Evolutionary conservation across 2,888 invertebrate genomes (phyloP).

Genomic region (Mantis religiosa): DNA sequence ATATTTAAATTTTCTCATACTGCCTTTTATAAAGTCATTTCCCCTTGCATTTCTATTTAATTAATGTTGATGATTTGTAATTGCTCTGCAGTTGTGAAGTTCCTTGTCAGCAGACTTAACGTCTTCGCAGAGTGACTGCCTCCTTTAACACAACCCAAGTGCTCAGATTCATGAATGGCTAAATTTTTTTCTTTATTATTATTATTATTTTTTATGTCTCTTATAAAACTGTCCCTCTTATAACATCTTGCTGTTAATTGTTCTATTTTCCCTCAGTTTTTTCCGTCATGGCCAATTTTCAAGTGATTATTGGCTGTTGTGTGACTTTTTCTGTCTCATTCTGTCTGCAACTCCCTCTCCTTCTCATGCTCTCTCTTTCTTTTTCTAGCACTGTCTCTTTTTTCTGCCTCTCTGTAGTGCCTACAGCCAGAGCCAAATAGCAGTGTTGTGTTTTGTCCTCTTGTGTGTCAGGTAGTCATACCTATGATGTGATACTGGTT

Average conservation of each 20-base stretch:
- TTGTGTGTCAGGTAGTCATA: not conserved
- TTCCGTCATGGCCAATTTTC: not conserved
- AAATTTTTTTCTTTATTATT: not conserved
- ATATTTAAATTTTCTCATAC: too few relatives aligned
- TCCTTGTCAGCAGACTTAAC: not conserved
- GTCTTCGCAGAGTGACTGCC: not conserved
- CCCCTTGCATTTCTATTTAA: too few relatives aligned
- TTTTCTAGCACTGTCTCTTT: not conserved
- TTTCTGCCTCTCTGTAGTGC: constrained; percentile 12
- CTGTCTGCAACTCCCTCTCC: not conserved
- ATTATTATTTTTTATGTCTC: not conserved
- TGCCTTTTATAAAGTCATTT: too few relatives aligned
- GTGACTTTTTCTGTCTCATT: not conserved
- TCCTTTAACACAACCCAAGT: not conserved
- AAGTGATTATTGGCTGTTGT: not conserved
- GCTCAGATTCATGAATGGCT: not conserved
- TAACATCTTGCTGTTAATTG: not conserved
- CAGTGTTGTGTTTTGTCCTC: constrained; percentile 4
- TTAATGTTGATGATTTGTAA: too few relatives aligned
- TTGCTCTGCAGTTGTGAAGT: too few relatives aligned
- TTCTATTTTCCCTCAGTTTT: not conserved
- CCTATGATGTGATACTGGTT: not conserved
- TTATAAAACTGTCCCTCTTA: not conserved
- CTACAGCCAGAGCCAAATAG: constrained; percentile 16
- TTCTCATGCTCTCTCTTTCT: not conserved